Evolutionary conservation across 2,888 invertebrate genomes (phyloP).

Genomic region (Rhodophaea formosa): DNA sequence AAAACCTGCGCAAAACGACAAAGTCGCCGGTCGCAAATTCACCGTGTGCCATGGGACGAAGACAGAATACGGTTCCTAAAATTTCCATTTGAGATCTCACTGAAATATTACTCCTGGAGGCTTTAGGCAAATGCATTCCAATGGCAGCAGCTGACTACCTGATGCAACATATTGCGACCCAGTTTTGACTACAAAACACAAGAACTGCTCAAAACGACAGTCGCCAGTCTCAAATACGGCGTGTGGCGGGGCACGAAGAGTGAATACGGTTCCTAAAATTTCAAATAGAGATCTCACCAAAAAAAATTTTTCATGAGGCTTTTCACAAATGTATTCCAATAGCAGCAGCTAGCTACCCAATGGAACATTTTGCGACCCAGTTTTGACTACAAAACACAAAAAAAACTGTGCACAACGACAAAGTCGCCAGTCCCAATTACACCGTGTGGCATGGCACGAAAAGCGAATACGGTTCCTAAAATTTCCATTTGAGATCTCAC

Average conservation of each 20-base stretch:
- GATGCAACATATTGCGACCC: too few relatives aligned
- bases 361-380: background rate
- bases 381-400: background rate
- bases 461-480: conserved; percentile 15
- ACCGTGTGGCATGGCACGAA: background rate
- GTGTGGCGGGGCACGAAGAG: too few relatives aligned
- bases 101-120: conserved; percentile 39
- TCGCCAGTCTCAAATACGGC: too few relatives aligned
- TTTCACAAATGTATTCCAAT: too few relatives aligned
- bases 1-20: background rate
- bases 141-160: too few relatives aligned
- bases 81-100: conserved; percentile 22
- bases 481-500: conserved; percentile 22
- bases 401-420: background rate
- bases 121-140: too few relatives aligned
- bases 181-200: too few relatives aligned
- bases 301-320: too few relatives aligned
- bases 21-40: background rate
- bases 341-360: too few relatives aligned
- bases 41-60: background rate
- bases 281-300: too few relatives aligned
- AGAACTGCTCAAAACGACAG: too few relatives aligned
- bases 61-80: conserved; percentile 15
- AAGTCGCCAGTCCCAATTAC: background rate
- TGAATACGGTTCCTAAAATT: too few relatives aligned